These are phyloP conservation scores for Ceyx erithaca DNA, from an alignment of 2,797 vertebrate genomes.

Conservation along the genomic window DNA sequence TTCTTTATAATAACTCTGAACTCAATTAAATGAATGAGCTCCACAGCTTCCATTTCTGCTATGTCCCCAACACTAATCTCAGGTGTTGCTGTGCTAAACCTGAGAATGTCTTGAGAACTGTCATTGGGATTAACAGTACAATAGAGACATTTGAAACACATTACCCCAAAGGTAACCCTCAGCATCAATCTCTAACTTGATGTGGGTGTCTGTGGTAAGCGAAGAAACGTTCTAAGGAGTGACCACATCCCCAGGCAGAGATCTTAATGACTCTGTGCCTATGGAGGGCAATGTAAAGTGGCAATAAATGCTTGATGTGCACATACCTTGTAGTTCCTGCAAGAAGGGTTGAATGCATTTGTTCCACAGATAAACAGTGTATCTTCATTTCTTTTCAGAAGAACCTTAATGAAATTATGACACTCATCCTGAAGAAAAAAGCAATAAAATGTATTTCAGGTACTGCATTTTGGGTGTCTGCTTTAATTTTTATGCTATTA, in stretches of 20 bases:
- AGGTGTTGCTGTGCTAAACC: background rate
- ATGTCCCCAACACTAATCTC: background rate
- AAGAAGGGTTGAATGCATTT: constrained; percentile 97
- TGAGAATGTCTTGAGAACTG: background rate
- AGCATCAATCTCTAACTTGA: background rate
- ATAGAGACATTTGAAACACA: background rate
- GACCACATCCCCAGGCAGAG: background rate
- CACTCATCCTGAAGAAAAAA: constrained; percentile 90
- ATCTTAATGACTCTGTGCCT: background rate
- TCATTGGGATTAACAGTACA: background rate
- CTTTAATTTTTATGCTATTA: background rate
- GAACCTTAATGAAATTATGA: constrained; percentile 99
- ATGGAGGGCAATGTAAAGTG: constrained; percentile 9
- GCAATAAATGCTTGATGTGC: background rate
- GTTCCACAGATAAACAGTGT: constrained; percentile 96
- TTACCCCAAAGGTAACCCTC: background rate
- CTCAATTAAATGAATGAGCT: background rate
- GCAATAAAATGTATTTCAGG: constrained; percentile 12
- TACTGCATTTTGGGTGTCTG: background rate
- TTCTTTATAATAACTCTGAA: background rate
- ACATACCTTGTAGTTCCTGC: constrained; percentile 93
- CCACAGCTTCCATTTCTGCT: background rate
- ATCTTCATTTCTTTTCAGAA: constrained; percentile 93
- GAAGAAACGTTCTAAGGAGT: background rate
- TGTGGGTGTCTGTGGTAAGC: background rate